These are phyloP conservation scores for Lemur catta DNA, from an alignment of 2,797 vertebrate genomes.

Conservation along the genomic window DNA sequence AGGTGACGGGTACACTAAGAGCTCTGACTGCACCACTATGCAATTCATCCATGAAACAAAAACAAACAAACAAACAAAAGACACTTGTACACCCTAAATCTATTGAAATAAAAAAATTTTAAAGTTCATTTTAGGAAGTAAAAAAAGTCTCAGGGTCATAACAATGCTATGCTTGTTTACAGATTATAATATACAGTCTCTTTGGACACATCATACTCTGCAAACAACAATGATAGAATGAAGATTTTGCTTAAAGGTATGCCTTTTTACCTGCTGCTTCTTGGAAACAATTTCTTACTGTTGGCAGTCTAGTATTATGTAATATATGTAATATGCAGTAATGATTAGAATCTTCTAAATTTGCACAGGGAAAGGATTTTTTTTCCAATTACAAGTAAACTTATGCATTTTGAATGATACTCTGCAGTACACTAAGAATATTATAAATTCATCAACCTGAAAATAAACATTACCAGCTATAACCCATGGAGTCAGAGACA, in stretches of 20 bases:
- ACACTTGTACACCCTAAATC: too few species aligned
- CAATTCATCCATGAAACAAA: too few species aligned
- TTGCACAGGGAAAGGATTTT: background rate
- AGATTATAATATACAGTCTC: background rate
- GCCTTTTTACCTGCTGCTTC: background rate
- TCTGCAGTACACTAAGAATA: background rate
- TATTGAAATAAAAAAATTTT: background rate
- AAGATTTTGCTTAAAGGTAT: slow-evolving; percentile 5
- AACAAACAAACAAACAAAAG: too few species aligned
- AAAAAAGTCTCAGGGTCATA: background rate
- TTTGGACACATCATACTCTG: background rate
- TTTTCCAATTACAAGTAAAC: background rate
- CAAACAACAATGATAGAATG: background rate
- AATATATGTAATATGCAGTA: background rate
- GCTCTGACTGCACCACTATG: too few species aligned
- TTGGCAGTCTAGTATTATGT: background rate
- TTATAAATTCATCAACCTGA: background rate
- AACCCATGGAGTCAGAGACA: background rate
- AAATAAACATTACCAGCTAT: background rate
- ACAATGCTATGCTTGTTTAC: background rate
- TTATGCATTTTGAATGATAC: background rate
- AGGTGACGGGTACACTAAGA: too few species aligned
- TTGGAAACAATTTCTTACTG: background rate
- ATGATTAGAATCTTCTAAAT: background rate
- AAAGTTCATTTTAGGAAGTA: background rate